Evolutionary conservation across 2,113 vertebrate species (phyloP).

Genomic region (Indicator maculatus): DNA sequence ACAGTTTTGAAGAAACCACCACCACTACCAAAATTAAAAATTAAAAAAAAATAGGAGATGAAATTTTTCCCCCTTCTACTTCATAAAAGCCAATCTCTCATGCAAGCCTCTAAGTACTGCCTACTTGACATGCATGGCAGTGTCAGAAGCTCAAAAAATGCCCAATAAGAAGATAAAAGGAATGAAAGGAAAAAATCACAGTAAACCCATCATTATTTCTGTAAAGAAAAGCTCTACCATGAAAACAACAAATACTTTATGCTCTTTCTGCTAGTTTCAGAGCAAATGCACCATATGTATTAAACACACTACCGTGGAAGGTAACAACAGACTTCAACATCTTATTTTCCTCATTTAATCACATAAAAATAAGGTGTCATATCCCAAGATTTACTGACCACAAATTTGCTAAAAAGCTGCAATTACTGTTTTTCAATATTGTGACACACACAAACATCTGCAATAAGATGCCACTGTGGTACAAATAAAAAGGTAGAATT

Average conservation of each 20-base stretch:
- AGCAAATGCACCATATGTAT: neutral
- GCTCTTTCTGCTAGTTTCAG: neutral
- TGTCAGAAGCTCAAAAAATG: neutral
- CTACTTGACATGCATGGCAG: neutral
- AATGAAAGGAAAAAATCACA: neutral
- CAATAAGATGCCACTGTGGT: neutral
- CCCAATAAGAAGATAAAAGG: neutral
- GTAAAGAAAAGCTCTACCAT: neutral
- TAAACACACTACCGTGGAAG: neutral
- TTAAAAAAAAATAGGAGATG: neutral
- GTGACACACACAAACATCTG: neutral
- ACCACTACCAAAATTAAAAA: no score
- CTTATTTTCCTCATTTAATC: neutral
- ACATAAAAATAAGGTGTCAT: neutral
- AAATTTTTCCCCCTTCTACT: neutral
- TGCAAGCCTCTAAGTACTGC: neutral
- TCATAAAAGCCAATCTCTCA: neutral
- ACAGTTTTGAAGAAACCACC: neutral
- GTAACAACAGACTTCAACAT: neutral
- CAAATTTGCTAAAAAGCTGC: neutral
- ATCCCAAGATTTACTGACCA: neutral
- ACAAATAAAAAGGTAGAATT: neutral
- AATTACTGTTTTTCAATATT: neutral
- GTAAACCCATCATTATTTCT: neutral
- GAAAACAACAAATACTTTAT: neutral